Conservation (phyloP, 2,888 invertebrate genomes). For the Chymomyza procnemis region DNA sequence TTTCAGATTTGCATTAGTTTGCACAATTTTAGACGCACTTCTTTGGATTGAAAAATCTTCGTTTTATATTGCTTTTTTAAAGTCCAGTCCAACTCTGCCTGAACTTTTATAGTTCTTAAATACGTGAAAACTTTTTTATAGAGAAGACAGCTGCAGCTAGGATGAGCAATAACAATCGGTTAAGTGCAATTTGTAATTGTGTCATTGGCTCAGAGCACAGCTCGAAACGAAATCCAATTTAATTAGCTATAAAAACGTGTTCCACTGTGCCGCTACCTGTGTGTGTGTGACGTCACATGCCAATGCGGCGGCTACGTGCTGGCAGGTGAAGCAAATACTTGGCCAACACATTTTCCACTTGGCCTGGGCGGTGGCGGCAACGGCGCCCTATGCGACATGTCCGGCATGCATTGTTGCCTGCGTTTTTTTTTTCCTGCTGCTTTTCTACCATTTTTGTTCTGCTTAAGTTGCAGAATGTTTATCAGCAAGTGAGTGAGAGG, state of each 20-base stretch:
- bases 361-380: too few relatives aligned
- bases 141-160: background rate
- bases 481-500: background rate
- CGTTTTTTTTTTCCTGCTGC: background rate
- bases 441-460: background rate
- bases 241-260: constrained; percentile 65
- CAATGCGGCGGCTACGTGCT: constrained; percentile 49
- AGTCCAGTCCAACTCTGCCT: background rate
- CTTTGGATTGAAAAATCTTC: background rate
- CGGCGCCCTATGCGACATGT: background rate
- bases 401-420: constrained; percentile 7
- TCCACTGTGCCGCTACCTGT: constrained; percentile 15
- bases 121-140: background rate
- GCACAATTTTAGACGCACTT: background rate
- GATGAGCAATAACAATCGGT: constrained; percentile 25
- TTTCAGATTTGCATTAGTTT: background rate
- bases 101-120: background rate
- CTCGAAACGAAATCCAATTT: constrained; percentile 47
- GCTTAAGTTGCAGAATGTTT: background rate
- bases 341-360: background rate
- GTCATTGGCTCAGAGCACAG: constrained; percentile 46
- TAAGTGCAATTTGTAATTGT: constrained; percentile 72
- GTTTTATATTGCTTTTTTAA: background rate
- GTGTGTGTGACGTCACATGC: constrained; percentile 65
- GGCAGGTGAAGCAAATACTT: constrained; percentile 25